Conservation (phyloP, 2,113 vertebrate genomes). For the Geococcyx californianus region DNA sequence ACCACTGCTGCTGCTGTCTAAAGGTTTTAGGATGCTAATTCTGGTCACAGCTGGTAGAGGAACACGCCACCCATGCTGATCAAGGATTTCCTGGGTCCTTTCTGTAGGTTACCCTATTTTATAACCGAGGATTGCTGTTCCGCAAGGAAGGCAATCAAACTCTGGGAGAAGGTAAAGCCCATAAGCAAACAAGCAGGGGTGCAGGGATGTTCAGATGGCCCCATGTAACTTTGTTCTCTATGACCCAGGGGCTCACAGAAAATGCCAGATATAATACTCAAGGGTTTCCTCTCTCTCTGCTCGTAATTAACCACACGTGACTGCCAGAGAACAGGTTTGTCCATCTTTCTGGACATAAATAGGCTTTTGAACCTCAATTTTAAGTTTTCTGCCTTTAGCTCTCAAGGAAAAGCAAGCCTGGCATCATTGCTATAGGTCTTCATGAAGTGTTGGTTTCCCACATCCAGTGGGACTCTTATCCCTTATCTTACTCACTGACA, state of each 20-base stretch:
- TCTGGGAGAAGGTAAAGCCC: neutral
- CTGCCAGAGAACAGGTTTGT: neutral
- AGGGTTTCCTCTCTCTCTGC: neutral
- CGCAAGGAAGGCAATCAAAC: neutral
- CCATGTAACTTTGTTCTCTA: neutral
- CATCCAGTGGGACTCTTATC: neutral
- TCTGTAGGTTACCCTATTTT: neutral
- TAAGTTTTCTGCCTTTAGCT: neutral
- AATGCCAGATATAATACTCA: neutral
- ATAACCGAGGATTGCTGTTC: fast-evolving
- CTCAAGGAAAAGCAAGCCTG: neutral
- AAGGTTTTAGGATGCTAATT: neutral
- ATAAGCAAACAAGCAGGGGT: neutral
- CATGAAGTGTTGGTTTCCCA: neutral
- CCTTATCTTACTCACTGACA: no score
- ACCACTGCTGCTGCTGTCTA: neutral
- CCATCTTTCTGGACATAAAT: neutral
- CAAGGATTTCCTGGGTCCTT: neutral
- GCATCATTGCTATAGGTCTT: neutral
- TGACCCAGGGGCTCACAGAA: neutral
- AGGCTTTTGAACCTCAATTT: neutral
- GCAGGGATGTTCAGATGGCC: no score
- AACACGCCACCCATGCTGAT: fast-evolving
- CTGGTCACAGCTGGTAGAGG: neutral
- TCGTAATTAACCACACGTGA: neutral